phyloP scores from a whole-genome alignment of 1,140 invertebrate species.

The Zaprionus vittiger region DNA sequence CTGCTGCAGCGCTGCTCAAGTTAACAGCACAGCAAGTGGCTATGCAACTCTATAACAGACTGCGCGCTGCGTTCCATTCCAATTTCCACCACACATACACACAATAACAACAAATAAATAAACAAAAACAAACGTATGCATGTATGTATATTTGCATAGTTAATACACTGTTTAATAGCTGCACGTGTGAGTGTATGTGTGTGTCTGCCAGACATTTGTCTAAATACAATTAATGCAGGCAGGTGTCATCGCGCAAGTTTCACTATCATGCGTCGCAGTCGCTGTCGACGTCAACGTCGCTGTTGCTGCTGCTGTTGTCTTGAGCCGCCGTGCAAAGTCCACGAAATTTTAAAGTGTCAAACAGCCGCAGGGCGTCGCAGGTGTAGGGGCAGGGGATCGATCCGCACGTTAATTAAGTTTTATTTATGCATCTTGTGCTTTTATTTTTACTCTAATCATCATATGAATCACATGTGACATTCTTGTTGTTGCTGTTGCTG shows the following conservation, averaged over 20 bases:
- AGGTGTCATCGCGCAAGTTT: conserved; percentile 42
- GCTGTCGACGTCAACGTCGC: background rate
- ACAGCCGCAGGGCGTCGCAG: conserved; percentile 37
- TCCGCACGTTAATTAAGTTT: conserved; percentile 78
- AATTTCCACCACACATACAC: conserved; percentile 20
- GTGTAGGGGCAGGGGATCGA: conserved; percentile 16
- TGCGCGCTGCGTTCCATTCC: conserved; percentile 35
- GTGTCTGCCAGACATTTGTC: background rate
- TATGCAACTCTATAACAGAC: conserved; percentile 24
- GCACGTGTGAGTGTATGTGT: conserved; percentile 12
- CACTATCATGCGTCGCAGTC: conserved; percentile 36
- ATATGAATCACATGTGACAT: conserved; percentile 80
- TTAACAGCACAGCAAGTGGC: conserved; percentile 51
- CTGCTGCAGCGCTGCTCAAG: background rate
- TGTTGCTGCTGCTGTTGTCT: conserved; percentile 51
- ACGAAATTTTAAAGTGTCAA: conserved; percentile 76
- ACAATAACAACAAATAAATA: conserved; percentile 24
- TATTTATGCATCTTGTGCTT: conserved; percentile 73
- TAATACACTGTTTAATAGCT: conserved; percentile 16
- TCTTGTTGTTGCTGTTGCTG: conserved; percentile 54
- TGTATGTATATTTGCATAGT: conserved; percentile 20
- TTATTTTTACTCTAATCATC: conserved; percentile 76
- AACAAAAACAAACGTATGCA: too few relatives aligned
- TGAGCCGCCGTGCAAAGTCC: conserved; percentile 80
- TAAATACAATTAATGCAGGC: conserved; percentile 52